Evolutionary conservation across 2,797 vertebrate genomes (phyloP), one percentile per base, ranked within the genome.

Genomic region (Eospalax fontanierii): DNA sequence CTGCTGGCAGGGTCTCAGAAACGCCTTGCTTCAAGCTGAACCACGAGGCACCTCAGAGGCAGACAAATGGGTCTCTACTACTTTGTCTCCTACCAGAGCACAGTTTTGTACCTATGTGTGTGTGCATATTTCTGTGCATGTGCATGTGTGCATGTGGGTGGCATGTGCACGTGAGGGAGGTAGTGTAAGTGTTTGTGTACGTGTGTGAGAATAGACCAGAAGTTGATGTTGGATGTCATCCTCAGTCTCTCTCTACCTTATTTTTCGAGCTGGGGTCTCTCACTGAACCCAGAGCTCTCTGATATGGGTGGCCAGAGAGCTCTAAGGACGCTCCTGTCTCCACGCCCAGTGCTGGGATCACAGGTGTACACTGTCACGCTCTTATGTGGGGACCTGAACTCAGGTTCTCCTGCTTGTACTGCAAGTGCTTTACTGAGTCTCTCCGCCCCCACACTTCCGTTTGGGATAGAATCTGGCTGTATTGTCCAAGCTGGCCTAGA

Each of bases 21-120:
- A 57, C 7, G 8, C 6, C 79, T 30, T 38, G 46, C 59, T 61
- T 91, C 86, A 65, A 46, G 68, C 21, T 80, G 65, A 74, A 35
- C 57, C 40, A 0, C 0, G n/a, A 74, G 33, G 22, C 15, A 28
- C 19, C 30, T 65, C n/a, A 16, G 14, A 33, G 12, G 0, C 38
- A 40, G 61, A 65, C 71, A 75, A 59, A 81, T 35, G 26, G 24
- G 79, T 90, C 88, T 88, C 65, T 38, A n/a, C 46, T 65, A 10
- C 14, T 11, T 35, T 1, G 1, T 54, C 73, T 85, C 78, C 68
- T 59, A 66, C 33, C 26, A 63, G 24, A 75, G 3, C 4, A 22
- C 38, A 16, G n/a, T 33, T 28, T 18, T 63, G 57, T 61, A 3
- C 50, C 12, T 65, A 24, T 46, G 43, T 46, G 40, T 75, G 73